Conservation (phyloP, 2,113 vertebrate species). For the Amphilophus citrinellus region DNA sequence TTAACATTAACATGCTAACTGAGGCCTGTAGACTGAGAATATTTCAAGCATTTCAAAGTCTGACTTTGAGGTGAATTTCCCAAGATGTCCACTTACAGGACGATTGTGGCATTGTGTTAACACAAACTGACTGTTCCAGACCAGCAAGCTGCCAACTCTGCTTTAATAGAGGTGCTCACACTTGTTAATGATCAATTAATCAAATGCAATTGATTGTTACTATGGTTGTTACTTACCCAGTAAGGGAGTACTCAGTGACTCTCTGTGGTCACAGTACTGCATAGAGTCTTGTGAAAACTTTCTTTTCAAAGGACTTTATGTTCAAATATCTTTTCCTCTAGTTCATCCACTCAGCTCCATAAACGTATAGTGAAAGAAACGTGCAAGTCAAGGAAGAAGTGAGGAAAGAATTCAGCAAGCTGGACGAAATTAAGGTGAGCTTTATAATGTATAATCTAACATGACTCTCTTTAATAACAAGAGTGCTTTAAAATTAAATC, state of each 20-base stretch:
- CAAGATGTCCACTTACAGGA: not conserved
- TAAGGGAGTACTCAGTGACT: not conserved
- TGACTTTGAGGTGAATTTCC: not conserved
- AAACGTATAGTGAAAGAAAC: slow-evolving; percentile 12
- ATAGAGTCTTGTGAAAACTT: no score
- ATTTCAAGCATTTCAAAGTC: not conserved
- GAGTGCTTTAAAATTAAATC: not conserved
- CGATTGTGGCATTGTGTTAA: no score
- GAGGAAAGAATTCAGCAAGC: not conserved
- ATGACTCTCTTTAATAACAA: not conserved
- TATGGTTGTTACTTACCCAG: not conserved
- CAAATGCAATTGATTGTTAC: not conserved
- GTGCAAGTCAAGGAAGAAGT: slow-evolving; percentile 12
- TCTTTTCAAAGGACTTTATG: not conserved
- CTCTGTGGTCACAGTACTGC: not conserved
- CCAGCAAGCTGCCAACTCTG: no score
- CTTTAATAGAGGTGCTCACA: not conserved
- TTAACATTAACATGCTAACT: not conserved
- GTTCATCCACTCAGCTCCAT: not conserved
- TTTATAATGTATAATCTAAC: not conserved
- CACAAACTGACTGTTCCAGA: no score
- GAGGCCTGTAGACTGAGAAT: not conserved
- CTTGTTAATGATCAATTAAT: not conserved
- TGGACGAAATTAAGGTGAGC: slow-evolving; percentile 19
- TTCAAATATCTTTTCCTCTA: not conserved